Base-by-base conservation (phyloP, 2,888 invertebrate genomes). In the Drosophila infuscata region DNA sequence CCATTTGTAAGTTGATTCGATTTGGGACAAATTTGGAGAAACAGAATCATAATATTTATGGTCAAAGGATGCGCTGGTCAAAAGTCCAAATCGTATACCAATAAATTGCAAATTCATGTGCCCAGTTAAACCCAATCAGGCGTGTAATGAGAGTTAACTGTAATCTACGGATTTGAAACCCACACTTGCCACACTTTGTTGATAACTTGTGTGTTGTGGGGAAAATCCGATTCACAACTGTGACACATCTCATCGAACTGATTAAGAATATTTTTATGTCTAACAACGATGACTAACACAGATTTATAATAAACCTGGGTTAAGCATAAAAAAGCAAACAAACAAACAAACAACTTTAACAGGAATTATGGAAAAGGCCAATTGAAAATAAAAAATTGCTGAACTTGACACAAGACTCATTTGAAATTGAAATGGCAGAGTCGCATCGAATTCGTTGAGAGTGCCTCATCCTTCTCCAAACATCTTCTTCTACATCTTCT, bases 341-440 rank as follows among this genome's bases (percentile, higher is more conserved):
- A n/a, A 17, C 11, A 25, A 25, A 17, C 6, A 43, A 43, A 20
- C 20, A 32, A 32, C 57, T 43, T 43, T 43, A 41, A 57, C 32
- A 15, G 20, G 20, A 57, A 32, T 57, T 43, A 43, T 32, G 57
- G 65, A 77, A 74, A 74, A 64, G 71, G 80, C 77, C 81, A 80
- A 80, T 80, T 80, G 80, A 80, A 81, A 74, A 74, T 80, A 74
- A 65, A 80, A 80, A 80, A 77, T 77, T 74, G 80, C 80, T 74
- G 77, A 80, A 77, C 80, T 80, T 77, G 80, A 81, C 80, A 81
- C 74, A 81, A 80, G 74, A 80, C 77, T 80, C 78, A 81, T 80
- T 80, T 80, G 80, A 74, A 80, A 80, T 80, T 80, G 74, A 80
- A 80, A 80, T 80, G 68, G 54, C 66, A 57, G 58, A 36, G 41